Conservation (phyloP, 2,113 vertebrate genomes). For the Pseudopodoces humilis region DNA sequence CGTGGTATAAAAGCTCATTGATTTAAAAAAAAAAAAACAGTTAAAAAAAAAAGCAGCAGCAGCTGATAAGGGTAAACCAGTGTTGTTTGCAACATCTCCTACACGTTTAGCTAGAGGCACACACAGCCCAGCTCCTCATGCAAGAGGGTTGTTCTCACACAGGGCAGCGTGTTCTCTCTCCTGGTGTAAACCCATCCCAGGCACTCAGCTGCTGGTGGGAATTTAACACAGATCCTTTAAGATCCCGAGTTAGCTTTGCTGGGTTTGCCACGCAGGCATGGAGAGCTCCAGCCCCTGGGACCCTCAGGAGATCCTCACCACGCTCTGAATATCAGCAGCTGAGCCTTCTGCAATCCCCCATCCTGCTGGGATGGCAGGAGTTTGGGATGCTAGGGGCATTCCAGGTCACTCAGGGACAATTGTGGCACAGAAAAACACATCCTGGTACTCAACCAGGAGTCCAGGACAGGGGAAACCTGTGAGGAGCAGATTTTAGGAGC, state of each 20-base stretch:
- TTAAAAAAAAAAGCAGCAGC: not conserved
- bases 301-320: not conserved
- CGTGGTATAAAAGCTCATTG: conserved; percentile 11
- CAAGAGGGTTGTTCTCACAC: not conserved
- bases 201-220: not conserved
- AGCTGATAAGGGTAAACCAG: not conserved
- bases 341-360: not conserved
- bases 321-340: not conserved
- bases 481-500: not conserved
- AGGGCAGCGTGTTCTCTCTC: not conserved
- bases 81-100: conserved; percentile 1
- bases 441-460: not conserved
- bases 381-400: fast-evolving
- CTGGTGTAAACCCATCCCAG: not conserved
- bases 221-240: not conserved
- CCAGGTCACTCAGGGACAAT: not conserved
- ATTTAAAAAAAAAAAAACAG: not conserved
- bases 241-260: too few species aligned
- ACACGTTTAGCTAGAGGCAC: not conserved
- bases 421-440: not conserved
- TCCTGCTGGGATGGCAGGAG: not conserved
- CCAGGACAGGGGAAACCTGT: not conserved
- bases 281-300: not conserved
- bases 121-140: not conserved
- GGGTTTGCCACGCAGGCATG: not conserved